Base-by-base conservation (phyloP, 2,797 vertebrate genomes). In the Tragelaphus eurycerus region DNA sequence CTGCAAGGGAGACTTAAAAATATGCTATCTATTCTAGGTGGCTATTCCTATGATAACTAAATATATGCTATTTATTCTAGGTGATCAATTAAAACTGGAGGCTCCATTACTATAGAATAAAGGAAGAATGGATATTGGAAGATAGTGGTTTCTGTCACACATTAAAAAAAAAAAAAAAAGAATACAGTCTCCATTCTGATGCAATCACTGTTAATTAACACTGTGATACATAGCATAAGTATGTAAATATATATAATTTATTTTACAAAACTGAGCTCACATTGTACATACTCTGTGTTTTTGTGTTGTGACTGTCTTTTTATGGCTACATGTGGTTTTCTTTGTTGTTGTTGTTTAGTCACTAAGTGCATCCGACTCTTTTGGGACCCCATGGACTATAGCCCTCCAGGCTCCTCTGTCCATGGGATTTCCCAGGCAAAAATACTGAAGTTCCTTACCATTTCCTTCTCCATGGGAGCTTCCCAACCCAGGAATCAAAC, bases 271-370 rank as follows among this genome's bases (percentile, higher is more conserved):
- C 27, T 59, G 57, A 87, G 31, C 84, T 52, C 38, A 48, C 81
- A 46, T 9, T 62, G 46, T 76, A 62, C 21, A 25, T 0, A 0
- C 13, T 27, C 79, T 93, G 93, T 90, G 50, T 91, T 89, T 50
- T 81, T 34, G 27, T 79, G 93, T 96, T 95, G 55, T 76, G 85
- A 76, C 50, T 84, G 12, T 57, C 27, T 82, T 96, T 95, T 83
- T 31, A 60, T 16, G 14, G 81, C 11, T 59, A 19, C 34, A 71
- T 11, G 5, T 79, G 62, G 5, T 19, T 85, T 54, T 23, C 13
- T 48, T 38, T 38, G 64, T 7, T 74, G 67, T 34, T 67, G n/a
- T 25, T 74, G 67, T 74, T 25, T 14, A 43, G 21, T 74, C 38
- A 43, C n/a, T 43, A 43, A 74, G 21, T 25, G 21, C 3, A 1